Percentiles rank a stretch among this genome's conserved stretches.
phyloP scores from a whole-genome alignment of 2,797 vertebrate species.

The Acanthurus lineatus region DNA sequence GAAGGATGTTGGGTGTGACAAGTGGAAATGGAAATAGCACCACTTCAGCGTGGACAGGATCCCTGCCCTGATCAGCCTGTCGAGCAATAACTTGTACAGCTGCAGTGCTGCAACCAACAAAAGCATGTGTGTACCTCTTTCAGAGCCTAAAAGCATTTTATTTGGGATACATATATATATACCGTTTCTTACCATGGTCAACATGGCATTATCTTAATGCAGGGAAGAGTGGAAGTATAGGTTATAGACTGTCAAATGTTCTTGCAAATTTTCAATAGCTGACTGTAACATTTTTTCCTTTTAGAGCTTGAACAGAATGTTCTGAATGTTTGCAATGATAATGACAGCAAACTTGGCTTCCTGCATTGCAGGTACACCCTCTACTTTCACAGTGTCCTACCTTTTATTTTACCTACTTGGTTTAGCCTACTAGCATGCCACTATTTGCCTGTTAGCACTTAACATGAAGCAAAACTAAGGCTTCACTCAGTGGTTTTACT shows the following conservation, averaged over 20 bases:
- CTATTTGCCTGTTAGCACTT: neutral
- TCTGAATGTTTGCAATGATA: constrained; percentile 57
- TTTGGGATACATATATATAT: constrained; percentile 14
- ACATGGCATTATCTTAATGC: constrained; percentile 28
- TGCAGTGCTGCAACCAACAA: constrained; percentile 41
- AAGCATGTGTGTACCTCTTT: constrained; percentile 22
- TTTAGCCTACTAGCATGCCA: neutral
- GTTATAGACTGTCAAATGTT: constrained; percentile 45
- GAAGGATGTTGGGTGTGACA: constrained; percentile 45
- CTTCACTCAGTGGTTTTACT: neutral
- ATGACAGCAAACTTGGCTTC: constrained; percentile 45
- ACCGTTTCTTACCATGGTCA: constrained; percentile 39
- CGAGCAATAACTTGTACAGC: constrained; percentile 56
- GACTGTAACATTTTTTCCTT: constrained; percentile 19
- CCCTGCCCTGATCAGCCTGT: constrained; percentile 44
- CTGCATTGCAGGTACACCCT: constrained; percentile 24
- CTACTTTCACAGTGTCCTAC: neutral
- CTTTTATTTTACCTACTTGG: neutral
- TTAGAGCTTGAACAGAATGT: constrained; percentile 50
- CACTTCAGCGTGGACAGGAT: constrained; percentile 47
- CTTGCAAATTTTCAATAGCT: constrained; percentile 9
- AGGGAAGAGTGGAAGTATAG: constrained; percentile 29
- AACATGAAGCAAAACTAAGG: neutral
- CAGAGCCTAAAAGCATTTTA: constrained; percentile 22
- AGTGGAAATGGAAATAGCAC: constrained; percentile 56